Evolutionary conservation across 2,888 invertebrate genomes (phyloP).

Genomic region (Conus canariensis): DNA sequence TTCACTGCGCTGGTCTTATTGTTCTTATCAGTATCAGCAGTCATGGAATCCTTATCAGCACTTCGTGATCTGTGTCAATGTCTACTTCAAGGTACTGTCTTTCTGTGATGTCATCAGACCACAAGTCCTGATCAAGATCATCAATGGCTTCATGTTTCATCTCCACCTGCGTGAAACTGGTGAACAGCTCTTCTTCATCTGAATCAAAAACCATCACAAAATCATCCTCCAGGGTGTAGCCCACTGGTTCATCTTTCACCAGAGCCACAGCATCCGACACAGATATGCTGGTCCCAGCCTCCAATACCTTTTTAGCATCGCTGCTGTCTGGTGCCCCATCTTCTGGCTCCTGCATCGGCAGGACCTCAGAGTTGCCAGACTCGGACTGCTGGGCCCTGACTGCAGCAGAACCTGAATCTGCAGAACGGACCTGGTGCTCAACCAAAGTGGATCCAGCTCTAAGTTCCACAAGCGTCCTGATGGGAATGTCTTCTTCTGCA

Average conservation of each 20-base stretch:
- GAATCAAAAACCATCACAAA: constrained; percentile 47
- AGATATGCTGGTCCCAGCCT: background rate
- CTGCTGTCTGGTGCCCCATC: background rate
- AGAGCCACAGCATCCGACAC: background rate
- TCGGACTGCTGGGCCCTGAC: background rate
- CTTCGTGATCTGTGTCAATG: background rate
- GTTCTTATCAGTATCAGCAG: background rate
- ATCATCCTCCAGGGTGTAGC: constrained; percentile 45
- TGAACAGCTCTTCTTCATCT: constrained; percentile 50
- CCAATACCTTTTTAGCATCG: background rate
- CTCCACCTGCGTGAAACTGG: constrained; percentile 33
- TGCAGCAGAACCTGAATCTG: background rate
- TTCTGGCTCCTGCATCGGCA: background rate
- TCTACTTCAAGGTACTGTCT: background rate
- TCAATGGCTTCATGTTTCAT: constrained; percentile 6
- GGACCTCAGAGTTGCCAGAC: background rate
- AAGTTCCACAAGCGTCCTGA: background rate
- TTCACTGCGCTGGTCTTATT: background rate
- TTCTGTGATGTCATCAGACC: background rate
- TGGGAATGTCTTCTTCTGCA: constrained; percentile 2
- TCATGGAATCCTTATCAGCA: background rate
- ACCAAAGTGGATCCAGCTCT: background rate
- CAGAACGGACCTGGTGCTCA: background rate
- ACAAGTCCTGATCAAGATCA: background rate
- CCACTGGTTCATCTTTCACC: background rate